These are phyloP conservation scores for Oedothorax gibbosus DNA, from an alignment of 1,140 invertebrate species.

Conservation along the genomic window DNA sequence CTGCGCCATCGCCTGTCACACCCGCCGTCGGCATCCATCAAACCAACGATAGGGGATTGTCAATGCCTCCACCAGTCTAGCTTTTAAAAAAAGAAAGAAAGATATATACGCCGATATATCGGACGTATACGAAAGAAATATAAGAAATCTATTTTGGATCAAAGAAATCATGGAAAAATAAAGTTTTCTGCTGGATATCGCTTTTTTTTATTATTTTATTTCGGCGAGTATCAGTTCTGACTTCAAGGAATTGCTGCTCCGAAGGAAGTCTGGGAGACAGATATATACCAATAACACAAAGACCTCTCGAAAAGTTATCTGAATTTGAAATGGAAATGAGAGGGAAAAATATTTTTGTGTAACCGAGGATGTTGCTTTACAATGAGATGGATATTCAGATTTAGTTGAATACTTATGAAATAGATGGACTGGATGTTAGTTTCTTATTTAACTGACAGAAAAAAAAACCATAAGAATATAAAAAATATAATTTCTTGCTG, in stretches of 20 bases:
- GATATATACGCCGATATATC: constrained; percentile 19
- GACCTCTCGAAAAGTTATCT: too few relatives aligned
- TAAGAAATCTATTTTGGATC: constrained; percentile 6
- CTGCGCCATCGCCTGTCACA: constrained; percentile 29
- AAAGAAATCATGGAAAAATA: constrained; percentile 36
- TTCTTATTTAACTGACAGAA: too few relatives aligned
- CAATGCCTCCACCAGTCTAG: background rate
- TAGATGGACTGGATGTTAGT: too few relatives aligned
- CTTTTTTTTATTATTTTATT: background rate
- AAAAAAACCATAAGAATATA: background rate
- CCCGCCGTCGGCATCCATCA: constrained; percentile 31
- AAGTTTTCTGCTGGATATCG: background rate
- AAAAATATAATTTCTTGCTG: too few relatives aligned
- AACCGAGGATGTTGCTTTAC: too few relatives aligned
- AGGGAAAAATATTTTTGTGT: too few relatives aligned
- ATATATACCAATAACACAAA: background rate
- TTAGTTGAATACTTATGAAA: too few relatives aligned
- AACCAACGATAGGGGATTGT: constrained; percentile 11
- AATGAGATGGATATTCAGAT: too few relatives aligned
- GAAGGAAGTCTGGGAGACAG: background rate
- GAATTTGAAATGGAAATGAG: too few relatives aligned
- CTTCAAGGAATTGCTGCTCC: background rate
- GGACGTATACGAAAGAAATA: background rate
- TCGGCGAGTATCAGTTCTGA: too few relatives aligned
- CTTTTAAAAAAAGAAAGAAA: constrained; percentile 2